Percentiles rank a stretch among this genome's conserved stretches.
Evolutionary conservation across 2,888 invertebrate species (phyloP).

Genomic region (Athalia circularis): DNA sequence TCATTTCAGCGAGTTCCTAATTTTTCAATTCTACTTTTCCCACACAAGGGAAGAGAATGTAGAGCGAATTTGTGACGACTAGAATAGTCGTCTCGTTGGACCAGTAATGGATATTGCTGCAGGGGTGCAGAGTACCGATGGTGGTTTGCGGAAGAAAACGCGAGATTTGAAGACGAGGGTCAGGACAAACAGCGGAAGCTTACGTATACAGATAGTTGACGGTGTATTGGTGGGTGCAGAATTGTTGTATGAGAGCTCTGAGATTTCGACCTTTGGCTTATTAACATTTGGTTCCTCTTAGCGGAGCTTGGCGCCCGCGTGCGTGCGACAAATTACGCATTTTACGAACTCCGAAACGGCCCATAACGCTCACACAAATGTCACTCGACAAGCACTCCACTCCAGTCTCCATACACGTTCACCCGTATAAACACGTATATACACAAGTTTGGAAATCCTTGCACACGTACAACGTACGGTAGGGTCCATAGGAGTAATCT

Average conservation of each 20-base stretch:
- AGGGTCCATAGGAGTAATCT: no score
- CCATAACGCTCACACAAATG: conserved; percentile 56
- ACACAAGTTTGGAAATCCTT: background rate
- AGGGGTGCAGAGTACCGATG: conserved; percentile 17
- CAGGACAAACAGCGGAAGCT: conserved; percentile 29
- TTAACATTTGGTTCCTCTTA: conserved; percentile 59
- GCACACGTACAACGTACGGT: no score
- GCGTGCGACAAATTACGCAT: conserved; percentile 57
- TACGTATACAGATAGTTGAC: background rate
- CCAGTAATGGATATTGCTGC: conserved; percentile 42
- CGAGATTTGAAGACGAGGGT: conserved; percentile 24
- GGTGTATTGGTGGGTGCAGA: conserved; percentile 18
- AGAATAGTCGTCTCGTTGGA: background rate
- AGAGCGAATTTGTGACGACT: background rate
- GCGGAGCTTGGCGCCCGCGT: conserved; percentile 46
- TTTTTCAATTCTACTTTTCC: background rate
- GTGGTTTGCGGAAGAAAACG: conserved; percentile 22
- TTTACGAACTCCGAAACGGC: conserved; percentile 59
- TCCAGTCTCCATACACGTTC: conserved; percentile 35
- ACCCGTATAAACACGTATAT: background rate
- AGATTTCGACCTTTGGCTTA: conserved; percentile 55
- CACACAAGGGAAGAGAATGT: background rate
- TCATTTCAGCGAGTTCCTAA: background rate
- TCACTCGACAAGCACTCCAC: conserved; percentile 57
- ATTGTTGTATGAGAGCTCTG: conserved; percentile 11